Percentiles rank a stretch among this genome's conserved stretches.
Conservation (phyloP, 2,113 vertebrate species). For the Plecturocebus donacophilus region DNA sequence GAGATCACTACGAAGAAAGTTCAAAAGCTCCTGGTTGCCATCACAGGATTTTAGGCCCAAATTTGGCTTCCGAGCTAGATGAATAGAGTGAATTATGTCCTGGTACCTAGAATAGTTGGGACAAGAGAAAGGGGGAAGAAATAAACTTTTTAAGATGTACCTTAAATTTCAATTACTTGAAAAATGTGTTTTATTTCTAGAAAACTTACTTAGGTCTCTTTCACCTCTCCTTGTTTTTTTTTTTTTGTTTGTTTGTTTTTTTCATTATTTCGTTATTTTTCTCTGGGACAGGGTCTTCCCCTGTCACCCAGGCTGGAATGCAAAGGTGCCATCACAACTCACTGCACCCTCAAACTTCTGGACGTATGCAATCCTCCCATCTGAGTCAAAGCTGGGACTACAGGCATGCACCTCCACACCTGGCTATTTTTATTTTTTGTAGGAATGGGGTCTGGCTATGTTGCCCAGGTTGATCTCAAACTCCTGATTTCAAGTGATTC, state of each 20-base stretch:
- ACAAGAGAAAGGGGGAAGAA: background rate
- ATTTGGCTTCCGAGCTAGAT: slow-evolving; percentile 92
- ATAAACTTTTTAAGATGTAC: background rate
- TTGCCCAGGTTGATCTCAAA: background rate
- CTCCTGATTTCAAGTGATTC: background rate
- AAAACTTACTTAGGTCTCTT: background rate
- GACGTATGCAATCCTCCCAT: background rate
- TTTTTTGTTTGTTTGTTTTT: background rate
- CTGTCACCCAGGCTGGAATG: background rate
- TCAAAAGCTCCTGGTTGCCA: slow-evolving; percentile 93
- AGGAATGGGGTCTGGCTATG: too few relatives aligned
- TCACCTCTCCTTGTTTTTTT: background rate
- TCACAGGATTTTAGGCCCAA: slow-evolving; percentile 92
- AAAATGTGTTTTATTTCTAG: background rate
- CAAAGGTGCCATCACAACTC: background rate
- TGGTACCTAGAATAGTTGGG: slow-evolving; percentile 88
- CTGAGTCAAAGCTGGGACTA: background rate
- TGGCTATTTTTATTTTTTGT: background rate
- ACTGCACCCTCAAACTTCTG: background rate
- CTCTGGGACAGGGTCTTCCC: background rate
- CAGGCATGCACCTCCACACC: background rate
- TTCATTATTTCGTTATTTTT: background rate
- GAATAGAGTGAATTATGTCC: slow-evolving; percentile 94
- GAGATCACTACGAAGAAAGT: slow-evolving; percentile 94
- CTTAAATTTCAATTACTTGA: slow-evolving; percentile 28